phyloP scores from a whole-genome alignment of 1,140 invertebrate genomes.

The Wiebesia pumilae region DNA sequence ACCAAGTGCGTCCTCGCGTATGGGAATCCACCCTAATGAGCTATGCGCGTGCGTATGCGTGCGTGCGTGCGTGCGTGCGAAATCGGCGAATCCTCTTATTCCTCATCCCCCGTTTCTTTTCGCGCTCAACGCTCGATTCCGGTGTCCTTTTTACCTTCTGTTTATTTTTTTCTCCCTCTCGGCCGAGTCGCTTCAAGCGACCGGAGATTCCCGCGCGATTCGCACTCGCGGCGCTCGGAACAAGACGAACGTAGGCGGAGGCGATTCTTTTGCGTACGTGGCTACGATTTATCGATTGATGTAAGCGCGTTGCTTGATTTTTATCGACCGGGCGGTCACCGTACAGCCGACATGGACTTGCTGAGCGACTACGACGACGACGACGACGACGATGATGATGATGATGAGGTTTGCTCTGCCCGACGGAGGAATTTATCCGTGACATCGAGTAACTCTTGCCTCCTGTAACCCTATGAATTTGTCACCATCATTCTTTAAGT shows the following conservation, averaged over 20 bases:
- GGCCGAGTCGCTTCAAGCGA: background rate
- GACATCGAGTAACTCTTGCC: too few relatives aligned
- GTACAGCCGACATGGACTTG: too few relatives aligned
- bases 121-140: background rate
- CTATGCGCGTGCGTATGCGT: constrained; percentile 46
- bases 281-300: background rate
- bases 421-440: too few relatives aligned
- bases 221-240: too few relatives aligned
- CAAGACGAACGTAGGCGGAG: too few relatives aligned
- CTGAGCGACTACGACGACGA: too few relatives aligned
- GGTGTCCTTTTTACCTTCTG: background rate
- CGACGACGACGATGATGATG: too few relatives aligned
- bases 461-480: too few relatives aligned
- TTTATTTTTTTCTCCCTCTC: background rate
- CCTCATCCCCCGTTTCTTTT: background rate
- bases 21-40: constrained; percentile 63
- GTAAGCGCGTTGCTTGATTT: background rate
- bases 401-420: too few relatives aligned
- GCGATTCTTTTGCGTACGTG: background rate
- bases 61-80: constrained; percentile 53
- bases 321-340: background rate
- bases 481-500: too few relatives aligned
- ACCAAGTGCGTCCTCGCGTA: constrained; percentile 45
- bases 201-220: background rate
- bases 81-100: constrained; percentile 51